Evolutionary conservation across 35 echinoderm and acorn worm genomes (phyloP).

Genomic region (Patiria miniata): DNA sequence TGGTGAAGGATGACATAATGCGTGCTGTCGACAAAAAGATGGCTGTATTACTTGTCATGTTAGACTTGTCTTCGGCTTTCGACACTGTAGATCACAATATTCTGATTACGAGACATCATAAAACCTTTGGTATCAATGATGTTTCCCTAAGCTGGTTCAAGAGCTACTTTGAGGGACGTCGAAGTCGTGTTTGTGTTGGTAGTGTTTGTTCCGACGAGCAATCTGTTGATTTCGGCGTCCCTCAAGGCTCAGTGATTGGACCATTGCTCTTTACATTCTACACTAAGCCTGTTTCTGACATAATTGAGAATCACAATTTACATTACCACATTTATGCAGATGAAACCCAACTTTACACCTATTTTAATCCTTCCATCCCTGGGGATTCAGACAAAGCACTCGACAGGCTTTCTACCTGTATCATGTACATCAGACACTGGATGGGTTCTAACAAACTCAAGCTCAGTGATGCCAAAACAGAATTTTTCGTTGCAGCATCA

Average conservation of each 20-base stretch:
- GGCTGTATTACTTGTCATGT: too few relatives aligned
- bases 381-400: neutral
- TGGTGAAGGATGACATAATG: neutral
- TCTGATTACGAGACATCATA: too few relatives aligned
- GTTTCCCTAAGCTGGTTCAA: neutral
- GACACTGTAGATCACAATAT: too few relatives aligned
- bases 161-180: neutral
- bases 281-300: neutral
- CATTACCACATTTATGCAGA: conserved; percentile 21
- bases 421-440: neutral
- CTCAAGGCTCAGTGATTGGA: neutral
- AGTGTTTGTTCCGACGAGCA: neutral
- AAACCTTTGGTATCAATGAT: neutral
- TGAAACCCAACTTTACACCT: conserved; percentile 1
- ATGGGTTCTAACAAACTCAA: conserved; percentile 19
- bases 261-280: neutral
- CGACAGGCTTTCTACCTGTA: neutral
- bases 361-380: neutral
- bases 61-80: too few relatives aligned
- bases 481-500: conserved; percentile 24
- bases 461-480: conserved; percentile 9
- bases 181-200: neutral
- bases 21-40: too few relatives aligned
- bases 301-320: neutral
- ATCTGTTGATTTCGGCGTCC: neutral